Conservation (phyloP, 2,888 invertebrate genomes). For the Chymomyza amoena region DNA sequence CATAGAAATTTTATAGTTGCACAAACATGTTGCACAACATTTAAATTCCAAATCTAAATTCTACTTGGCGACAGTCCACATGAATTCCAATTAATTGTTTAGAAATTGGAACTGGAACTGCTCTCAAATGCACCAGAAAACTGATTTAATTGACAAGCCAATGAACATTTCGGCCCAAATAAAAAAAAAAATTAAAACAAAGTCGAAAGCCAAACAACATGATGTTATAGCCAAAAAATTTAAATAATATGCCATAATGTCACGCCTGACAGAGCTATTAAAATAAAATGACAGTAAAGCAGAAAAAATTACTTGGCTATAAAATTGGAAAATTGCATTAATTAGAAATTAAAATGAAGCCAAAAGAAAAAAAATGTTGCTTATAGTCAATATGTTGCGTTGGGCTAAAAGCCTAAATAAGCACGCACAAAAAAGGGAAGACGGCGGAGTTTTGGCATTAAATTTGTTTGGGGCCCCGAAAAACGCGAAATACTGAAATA, state of each 20-base stretch:
- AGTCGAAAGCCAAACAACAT: too few species aligned
- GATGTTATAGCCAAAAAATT: slow-evolving; percentile 41
- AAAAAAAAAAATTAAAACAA: too few species aligned
- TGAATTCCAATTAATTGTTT: slow-evolving; percentile 35
- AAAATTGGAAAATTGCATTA: slow-evolving; percentile 31
- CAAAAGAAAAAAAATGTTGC: not conserved
- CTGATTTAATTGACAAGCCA: slow-evolving; percentile 61
- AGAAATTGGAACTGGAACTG: not conserved
- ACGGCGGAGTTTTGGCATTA: not conserved
- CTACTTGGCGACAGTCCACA: not conserved
- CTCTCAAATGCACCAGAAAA: slow-evolving; percentile 11
- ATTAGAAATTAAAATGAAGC: not conserved
- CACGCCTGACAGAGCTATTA: not conserved
- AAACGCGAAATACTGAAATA: not conserved
- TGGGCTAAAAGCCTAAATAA: not conserved
- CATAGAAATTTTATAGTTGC: not conserved
- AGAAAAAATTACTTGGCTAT: slow-evolving; percentile 54
- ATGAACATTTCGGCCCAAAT: too few species aligned
- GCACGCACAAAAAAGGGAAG: not conserved
- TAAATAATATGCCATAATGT: not conserved
- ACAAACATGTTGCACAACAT: slow-evolving; percentile 13
- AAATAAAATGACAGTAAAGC: slow-evolving; percentile 16
- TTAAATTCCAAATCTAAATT: slow-evolving; percentile 14
- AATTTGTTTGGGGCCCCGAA: not conserved
- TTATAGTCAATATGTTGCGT: not conserved